Evolutionary conservation across 2,888 invertebrate species (phyloP).

Genomic region (Hesperia comma): DNA sequence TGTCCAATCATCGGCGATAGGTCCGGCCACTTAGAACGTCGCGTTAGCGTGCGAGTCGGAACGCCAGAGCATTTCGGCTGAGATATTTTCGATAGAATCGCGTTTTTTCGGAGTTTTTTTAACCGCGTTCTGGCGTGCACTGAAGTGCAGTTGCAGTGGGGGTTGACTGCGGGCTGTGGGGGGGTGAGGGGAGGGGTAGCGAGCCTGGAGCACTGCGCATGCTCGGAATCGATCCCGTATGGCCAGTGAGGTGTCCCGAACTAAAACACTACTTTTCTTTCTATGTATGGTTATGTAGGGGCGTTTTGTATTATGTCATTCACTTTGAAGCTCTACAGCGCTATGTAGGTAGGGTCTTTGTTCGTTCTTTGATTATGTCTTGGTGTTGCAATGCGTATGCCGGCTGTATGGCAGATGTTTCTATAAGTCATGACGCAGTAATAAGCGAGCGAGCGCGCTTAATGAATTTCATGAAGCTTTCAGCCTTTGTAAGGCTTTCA

Average conservation of each 20-base stretch:
- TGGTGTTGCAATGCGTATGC: constrained; percentile 37
- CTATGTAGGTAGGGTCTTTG: constrained; percentile 48
- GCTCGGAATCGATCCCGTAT: constrained; percentile 78
- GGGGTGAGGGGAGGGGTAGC: constrained; percentile 58
- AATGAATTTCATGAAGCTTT: constrained; percentile 22
- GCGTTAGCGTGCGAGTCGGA: constrained; percentile 29
- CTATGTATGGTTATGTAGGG: constrained; percentile 50
- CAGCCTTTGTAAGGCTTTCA: constrained; percentile 4
- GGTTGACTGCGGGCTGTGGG: constrained; percentile 53
- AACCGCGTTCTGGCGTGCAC: constrained; percentile 73
- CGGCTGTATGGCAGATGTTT: constrained; percentile 18
- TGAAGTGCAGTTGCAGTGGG: constrained; percentile 79
- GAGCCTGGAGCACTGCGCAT: constrained; percentile 61
- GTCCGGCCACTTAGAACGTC: constrained; percentile 39
- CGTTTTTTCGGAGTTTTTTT: constrained; percentile 60
- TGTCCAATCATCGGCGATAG: constrained; percentile 49
- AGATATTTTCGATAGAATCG: constrained; percentile 40
- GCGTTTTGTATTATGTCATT: constrained; percentile 74
- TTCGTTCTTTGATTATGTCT: constrained; percentile 43
- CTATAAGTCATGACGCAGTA: constrained; percentile 31
- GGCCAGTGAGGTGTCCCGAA: constrained; percentile 67
- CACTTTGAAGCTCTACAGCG: constrained; percentile 69
- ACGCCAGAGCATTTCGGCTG: constrained; percentile 28
- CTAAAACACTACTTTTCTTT: constrained; percentile 64
- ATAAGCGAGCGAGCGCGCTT: constrained; percentile 30